Evolutionary conservation across 2,888 invertebrate species (phyloP).

Genomic region (Hoplodrina ambigua): DNA sequence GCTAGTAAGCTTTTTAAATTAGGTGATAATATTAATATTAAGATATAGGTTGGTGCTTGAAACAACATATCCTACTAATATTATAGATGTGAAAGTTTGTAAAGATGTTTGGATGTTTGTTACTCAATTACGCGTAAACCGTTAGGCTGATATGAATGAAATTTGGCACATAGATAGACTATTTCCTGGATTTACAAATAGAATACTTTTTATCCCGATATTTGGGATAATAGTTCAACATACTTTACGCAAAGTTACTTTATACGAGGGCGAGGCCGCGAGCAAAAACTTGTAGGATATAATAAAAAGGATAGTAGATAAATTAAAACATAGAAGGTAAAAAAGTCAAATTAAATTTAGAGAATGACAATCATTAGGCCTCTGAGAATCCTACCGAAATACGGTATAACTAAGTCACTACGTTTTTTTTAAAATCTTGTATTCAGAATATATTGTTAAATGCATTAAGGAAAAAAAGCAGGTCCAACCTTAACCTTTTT

Average conservation of each 20-base stretch:
- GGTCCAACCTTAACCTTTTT: slow-evolving; percentile 30
- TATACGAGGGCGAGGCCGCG: no score
- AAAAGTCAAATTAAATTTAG: background rate
- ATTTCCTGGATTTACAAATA: no score
- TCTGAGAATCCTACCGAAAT: background rate
- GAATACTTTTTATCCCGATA: no score
- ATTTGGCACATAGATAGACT: no score
- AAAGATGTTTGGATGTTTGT: no score
- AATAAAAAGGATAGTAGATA: background rate
- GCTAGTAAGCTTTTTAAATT: background rate
- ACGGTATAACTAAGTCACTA: background rate
- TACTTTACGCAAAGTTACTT: no score
- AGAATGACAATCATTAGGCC: background rate
- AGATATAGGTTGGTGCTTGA: background rate
- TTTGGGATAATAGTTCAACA: no score
- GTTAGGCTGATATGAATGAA: no score
- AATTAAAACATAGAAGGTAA: background rate
- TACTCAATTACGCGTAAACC: no score
- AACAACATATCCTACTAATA: no score
- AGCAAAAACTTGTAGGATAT: background rate
- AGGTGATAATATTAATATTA: background rate
- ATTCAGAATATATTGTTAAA: background rate
- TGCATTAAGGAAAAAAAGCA: slow-evolving; percentile 11
- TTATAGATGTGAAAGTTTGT: no score
- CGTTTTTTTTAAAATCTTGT: no score